Evolutionary conservation across 1,140 invertebrate species (phyloP), one percentile per base, ranked within the genome.

Genomic region (Parapsyche elsis): DNA sequence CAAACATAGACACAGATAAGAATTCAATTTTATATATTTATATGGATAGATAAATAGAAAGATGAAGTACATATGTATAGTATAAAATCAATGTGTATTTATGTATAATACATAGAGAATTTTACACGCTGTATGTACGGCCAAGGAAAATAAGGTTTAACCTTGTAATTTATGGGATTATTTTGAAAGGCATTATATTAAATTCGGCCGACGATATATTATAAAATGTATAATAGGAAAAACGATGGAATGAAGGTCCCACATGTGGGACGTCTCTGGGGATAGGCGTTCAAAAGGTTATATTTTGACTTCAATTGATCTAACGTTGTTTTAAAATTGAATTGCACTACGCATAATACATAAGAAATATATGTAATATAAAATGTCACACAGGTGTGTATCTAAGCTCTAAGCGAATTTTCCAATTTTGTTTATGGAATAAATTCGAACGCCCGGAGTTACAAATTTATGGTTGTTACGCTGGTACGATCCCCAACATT

Each of bases 111-210:
- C 7, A 38, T 38, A 24, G 64, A 26, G 24, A 67, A 67, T 26
- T 67, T 26, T 67, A 24, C 10, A 24, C 21, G 24, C 21, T 67
- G 24, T 10, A 64, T 5, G 59, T 67, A 24, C 24, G 12, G 4
- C 64, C 9, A 9, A 24, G 24, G 64, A 67, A 67, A 67, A 67
- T 23, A 67, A 67, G 64, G 64, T 23, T 67, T 26, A 67, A 67
- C 24, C 23, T 26, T 67, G 64, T 67, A 67, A 67, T 67, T 67
- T 67, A 67, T 67, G 64, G 21, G 64, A 67, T 67, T 67, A 67
- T 67, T 67, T 67, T 30, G 64, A 67, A 67, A 67, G 64, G 64
- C 64, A 67, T 38, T 38, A 23, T 67, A 67, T 67, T 26, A 67
- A 67, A 67, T 67, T 24, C 24, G 64, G 64, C 1, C 9, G 24